These are phyloP conservation scores for Chymomyza amoena DNA, from an alignment of 2,888 invertebrate genomes.

Conservation along the genomic window DNA sequence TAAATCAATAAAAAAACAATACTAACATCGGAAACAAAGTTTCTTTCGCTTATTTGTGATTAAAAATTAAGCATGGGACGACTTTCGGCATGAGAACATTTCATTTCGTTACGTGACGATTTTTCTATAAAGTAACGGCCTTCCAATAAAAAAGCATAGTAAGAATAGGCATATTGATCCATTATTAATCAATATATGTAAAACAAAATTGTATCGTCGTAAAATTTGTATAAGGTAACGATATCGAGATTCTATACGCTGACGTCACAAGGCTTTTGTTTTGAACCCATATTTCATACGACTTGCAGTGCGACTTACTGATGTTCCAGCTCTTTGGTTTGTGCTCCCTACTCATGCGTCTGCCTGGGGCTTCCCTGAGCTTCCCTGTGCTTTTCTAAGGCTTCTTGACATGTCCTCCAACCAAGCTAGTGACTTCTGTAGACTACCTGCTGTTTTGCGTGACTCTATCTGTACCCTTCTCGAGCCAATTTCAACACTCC, in stretches of 20 bases:
- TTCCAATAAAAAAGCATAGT: no score
- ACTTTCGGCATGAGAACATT: no score
- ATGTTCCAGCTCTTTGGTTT: conserved; percentile 26
- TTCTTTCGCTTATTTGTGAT: no score
- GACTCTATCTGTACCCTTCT: not conserved
- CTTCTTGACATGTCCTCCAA: conserved; percentile 21
- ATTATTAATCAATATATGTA: no score
- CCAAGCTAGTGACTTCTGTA: conserved; percentile 39
- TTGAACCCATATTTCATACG: conserved; percentile 24
- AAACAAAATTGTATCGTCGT: no score
- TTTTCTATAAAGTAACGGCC: no score
- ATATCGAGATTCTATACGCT: conserved; percentile 20
- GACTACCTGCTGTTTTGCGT: conserved; percentile 45
- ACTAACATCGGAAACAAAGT: no score
- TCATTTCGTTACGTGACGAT: no score
- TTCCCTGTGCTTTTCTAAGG: conserved; percentile 9
- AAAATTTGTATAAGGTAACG: no score
- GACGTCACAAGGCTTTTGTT: conserved; percentile 8
- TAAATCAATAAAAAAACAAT: no score
- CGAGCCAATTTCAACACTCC: not conserved
- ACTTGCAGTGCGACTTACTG: conserved; percentile 4
- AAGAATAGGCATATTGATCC: no score
- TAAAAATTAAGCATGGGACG: no score
- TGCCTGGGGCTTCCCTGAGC: conserved; percentile 7
- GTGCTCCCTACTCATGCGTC: conserved; percentile 18